These are phyloP conservation scores for Spatulosminthurus flaviceps DNA, from an alignment of 2,888 invertebrate species.

Conservation along the genomic window DNA sequence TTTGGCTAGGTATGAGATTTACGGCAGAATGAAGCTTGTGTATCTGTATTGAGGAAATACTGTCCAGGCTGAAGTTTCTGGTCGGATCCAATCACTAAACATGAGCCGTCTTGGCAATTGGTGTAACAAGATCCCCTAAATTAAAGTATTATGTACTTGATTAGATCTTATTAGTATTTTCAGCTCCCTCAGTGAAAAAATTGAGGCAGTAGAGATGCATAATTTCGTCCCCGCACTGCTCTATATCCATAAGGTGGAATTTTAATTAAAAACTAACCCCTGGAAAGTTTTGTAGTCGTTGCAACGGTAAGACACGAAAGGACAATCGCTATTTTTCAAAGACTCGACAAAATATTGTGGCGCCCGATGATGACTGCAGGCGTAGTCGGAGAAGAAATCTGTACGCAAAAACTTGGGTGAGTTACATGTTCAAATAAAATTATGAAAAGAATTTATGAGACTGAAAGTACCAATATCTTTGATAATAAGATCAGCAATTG, in stretches of 20 bases:
- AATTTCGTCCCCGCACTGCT: too few species aligned
- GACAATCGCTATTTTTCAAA: conserved; percentile 65
- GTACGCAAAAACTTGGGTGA: not conserved
- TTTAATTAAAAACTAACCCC: conserved; percentile 60
- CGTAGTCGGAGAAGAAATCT: conserved; percentile 51
- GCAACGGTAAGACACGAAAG: conserved; percentile 66
- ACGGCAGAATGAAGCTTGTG: conserved; percentile 57
- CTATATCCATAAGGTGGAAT: too few species aligned
- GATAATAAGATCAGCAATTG: conserved; percentile 59
- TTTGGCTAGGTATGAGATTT: conserved; percentile 34
- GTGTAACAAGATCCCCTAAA: conserved; percentile 58
- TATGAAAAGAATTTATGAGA: not conserved
- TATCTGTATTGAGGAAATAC: conserved; percentile 58
- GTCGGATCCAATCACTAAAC: conserved; percentile 56
- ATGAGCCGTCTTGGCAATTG: conserved; percentile 53
- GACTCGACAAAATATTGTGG: conserved; percentile 62
- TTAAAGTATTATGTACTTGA: not conserved
- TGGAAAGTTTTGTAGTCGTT: conserved; percentile 65
- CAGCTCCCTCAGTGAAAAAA: too few species aligned
- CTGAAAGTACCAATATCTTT: conserved; percentile 57
- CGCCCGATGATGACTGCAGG: conserved; percentile 63
- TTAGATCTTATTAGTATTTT: too few species aligned
- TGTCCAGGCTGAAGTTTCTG: conserved; percentile 47
- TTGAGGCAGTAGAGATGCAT: too few species aligned
- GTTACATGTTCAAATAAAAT: not conserved